phyloP scores from a whole-genome alignment of 2,888 invertebrate genomes.

The Pseudoips prasinana region DNA sequence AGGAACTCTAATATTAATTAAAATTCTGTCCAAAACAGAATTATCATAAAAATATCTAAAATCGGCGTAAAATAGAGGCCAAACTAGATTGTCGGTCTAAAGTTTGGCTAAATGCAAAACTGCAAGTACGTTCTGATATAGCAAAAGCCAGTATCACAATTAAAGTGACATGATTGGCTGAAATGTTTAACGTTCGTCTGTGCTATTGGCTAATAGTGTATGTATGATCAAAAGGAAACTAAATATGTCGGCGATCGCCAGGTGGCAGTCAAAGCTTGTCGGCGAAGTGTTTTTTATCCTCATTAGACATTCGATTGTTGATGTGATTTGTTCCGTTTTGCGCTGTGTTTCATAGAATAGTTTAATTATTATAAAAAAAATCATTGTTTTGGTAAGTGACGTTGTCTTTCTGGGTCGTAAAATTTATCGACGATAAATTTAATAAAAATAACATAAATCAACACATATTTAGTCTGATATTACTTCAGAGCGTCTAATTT shows the following conservation, averaged over 20 bases:
- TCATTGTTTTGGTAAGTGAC: slow-evolving; percentile 70
- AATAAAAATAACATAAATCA: slow-evolving; percentile 1
- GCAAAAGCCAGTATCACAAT: background rate
- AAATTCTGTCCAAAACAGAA: no score
- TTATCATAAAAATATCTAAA: no score
- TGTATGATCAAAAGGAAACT: slow-evolving; percentile 44
- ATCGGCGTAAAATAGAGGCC: slow-evolving; percentile 38
- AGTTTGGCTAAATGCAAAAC: slow-evolving; percentile 39
- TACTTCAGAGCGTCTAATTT: slow-evolving; percentile 28
- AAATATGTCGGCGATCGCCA: slow-evolving; percentile 57
- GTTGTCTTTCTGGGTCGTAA: slow-evolving; percentile 33
- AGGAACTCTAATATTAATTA: no score
- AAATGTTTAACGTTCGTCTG: rapidly evolving
- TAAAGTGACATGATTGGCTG: slow-evolving; percentile 35
- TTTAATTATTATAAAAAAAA: slow-evolving; percentile 56
- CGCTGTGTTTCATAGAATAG: slow-evolving; percentile 54
- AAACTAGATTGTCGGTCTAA: slow-evolving; percentile 50
- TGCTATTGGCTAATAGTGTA: slow-evolving; percentile 31
- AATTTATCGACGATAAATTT: slow-evolving; percentile 9
- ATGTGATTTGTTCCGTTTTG: slow-evolving; percentile 69
- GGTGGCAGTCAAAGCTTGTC: slow-evolving; percentile 54
- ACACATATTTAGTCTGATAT: slow-evolving; percentile 11
- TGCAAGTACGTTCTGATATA: slow-evolving; percentile 55
- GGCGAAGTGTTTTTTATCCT: slow-evolving; percentile 66
- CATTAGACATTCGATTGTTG: slow-evolving; percentile 67